Evolutionary conservation across 2,797 vertebrate genomes (phyloP), one percentile per base, ranked within the genome.

Genomic region (Gephyroberyx darwinii): DNA sequence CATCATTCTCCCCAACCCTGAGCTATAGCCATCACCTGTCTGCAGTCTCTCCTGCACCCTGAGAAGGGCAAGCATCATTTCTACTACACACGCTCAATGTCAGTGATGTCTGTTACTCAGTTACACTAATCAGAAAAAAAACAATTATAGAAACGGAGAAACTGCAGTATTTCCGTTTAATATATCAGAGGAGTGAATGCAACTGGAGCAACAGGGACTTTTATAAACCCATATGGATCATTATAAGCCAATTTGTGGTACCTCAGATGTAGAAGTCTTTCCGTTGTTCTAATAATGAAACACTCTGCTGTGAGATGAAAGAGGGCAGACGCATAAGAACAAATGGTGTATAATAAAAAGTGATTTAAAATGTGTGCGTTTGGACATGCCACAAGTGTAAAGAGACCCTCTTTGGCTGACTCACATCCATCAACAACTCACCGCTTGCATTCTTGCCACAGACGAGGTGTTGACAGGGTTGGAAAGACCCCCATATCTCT

Each of bases 401-500:
- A 31, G 12, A 14, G 48, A 67, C 48, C 53, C 55, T 79, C 67
- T 71, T 72, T 60, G 67, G 45, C 5, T 9, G 57, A 58, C 50
- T 47, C 31, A 39, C 33, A 62, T 50, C 9, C 9, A 33, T 31
- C 45, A 50, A 20, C 5, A 69, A 95, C 97, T 98, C 92, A 98
- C 97, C 97, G 81, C 92, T 95, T 65, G 96, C 96, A 77, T 96
- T 98, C 89, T 97, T 98, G 57, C 96, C 96, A 86, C 97, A 98
- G 88, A 96, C 95, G 74, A 99, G 96, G 81, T 98, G 97, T 75
- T 97, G 96, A 91, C 95, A 96, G 39, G 93, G 93, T 84, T 97
- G 96, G 80, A 97, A 89, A 59, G 96, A 94, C n/a, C 97, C 97
- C 95, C 96, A 98, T 4, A 98, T 91, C 92, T 99, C 97, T 0